Conservation (phyloP, 2,888 invertebrate species). For the Halictus ligatus region DNA sequence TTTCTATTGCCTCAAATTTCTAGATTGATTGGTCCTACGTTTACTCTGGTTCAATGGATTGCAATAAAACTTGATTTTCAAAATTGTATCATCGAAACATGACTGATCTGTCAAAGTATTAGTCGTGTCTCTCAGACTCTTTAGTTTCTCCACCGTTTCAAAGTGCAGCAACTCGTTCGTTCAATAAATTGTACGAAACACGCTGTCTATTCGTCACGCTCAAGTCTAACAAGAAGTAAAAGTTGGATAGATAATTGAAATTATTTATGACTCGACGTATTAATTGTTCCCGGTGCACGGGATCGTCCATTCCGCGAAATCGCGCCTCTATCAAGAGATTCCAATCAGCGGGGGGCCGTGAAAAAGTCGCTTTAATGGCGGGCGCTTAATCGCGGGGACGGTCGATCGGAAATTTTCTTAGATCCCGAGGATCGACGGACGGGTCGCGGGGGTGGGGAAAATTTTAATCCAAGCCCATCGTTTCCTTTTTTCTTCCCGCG, state of each 20-base stretch:
- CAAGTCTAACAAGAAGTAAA: no score
- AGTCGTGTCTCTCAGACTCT: no score
- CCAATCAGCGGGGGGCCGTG: slow-evolving; percentile 2
- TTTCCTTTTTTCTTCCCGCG: not conserved
- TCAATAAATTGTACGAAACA: no score
- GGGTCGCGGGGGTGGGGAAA: not conserved
- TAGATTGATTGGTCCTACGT: no score
- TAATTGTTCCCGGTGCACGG: not conserved
- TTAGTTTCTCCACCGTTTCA: no score
- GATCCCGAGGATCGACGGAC: not conserved
- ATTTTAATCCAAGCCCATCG: slow-evolving; percentile 3
- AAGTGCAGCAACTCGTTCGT: no score
- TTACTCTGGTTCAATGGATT: no score
- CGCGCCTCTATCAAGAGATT: not conserved
- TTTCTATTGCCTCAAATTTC: no score
- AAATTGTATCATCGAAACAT: no score
- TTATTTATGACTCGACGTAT: not conserved
- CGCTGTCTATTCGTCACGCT: no score
- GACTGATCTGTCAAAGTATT: no score
- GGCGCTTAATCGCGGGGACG: slow-evolving; percentile 14
- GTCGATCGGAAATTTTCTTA: slow-evolving; percentile 14
- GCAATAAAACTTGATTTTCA: no score
- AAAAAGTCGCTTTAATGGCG: slow-evolving; percentile 20
- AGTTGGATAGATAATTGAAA: not conserved
- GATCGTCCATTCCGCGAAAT: not conserved